Evolutionary conservation across 2,888 invertebrate species (phyloP), one percentile per base, ranked within the genome.

Genomic region (Chaitophorus viminalis): DNA sequence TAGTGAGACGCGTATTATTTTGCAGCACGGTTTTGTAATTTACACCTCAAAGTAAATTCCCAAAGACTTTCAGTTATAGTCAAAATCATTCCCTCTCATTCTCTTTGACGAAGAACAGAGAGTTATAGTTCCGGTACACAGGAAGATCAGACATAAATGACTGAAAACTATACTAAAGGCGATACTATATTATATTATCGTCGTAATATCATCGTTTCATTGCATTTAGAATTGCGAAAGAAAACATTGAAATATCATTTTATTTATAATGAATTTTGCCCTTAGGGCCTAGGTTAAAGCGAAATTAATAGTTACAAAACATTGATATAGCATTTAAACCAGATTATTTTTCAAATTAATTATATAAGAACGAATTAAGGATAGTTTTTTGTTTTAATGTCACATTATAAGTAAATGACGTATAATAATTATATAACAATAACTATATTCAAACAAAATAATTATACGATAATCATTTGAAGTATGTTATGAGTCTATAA

Each of bases 101-200:
- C 54, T 6, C 78, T 78, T 25, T 9, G 21, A 25, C 60, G 4
- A 25, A 60, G 25, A 21, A 78, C 33, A 78, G n/a, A n/a, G n/a
- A n/a, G 25, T 78, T 78, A 33, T 25, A 33, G 31, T 54, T 78
- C 54, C 54, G 54, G 31, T 33, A 77, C 52, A 77, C 54, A 52
- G 54, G 31, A 54, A 54, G 54, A 54, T 18, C 31, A 54, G 77
- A 77, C 52, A 77, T 77, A 77, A 77, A 77, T 54, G 52, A 29
- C 31, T 29, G 31, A 54, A 18, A 54, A 21, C 77, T 33, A n/a
- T n/a, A 31, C 54, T 60, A 8, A 60, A 60, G 60, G 60, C 21
- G 11, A 21, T 54, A 54, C 25, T 60, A 52, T 52, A 52, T 52
- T 52, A 52, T 52, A n/a, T n/a, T n/a, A n/a, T n/a, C n/a, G n/a